Conservation (phyloP, 2,888 invertebrate genomes). For the Campoletis raptor region DNA sequence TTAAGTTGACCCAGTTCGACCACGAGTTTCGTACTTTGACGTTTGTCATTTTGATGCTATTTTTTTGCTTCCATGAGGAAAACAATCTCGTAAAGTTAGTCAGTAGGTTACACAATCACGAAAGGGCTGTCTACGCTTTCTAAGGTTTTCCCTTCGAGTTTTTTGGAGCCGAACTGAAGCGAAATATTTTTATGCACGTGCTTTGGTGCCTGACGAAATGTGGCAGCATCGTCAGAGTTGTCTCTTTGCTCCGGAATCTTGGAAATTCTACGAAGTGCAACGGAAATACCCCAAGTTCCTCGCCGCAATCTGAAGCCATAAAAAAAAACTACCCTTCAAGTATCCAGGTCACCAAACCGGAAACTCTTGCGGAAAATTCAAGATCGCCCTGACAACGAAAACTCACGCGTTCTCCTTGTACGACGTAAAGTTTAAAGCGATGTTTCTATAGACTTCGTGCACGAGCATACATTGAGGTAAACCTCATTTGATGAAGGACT, state of each 20-base stretch:
- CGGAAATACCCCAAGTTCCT: slow-evolving; percentile 28
- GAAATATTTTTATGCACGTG: slow-evolving; percentile 22
- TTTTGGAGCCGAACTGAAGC: neutral
- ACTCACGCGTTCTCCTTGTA: neutral
- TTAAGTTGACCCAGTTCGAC: neutral
- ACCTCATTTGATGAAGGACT: neutral
- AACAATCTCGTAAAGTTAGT: slow-evolving; percentile 21
- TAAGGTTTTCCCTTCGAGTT: neutral
- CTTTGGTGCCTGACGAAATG: slow-evolving; percentile 4
- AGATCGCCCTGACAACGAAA: slow-evolving; percentile 3
- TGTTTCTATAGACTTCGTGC: neutral
- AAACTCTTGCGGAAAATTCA: slow-evolving; percentile 39
- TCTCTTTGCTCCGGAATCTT: slow-evolving; percentile 24
- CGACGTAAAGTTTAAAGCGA: neutral
- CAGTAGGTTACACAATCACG: neutral
- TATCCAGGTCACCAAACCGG: slow-evolving; percentile 8
- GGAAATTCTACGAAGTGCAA: slow-evolving; percentile 19
- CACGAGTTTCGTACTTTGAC: neutral
- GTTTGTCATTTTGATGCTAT: neutral
- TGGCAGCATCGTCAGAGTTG: neutral
- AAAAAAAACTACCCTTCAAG: slow-evolving; percentile 5
- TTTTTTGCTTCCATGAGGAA: neutral
- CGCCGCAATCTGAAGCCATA: neutral
- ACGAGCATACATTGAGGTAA: neutral
- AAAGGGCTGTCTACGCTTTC: neutral